Conservation (phyloP, 2,888 invertebrate genomes). For the Amphimallon solstitiale region DNA sequence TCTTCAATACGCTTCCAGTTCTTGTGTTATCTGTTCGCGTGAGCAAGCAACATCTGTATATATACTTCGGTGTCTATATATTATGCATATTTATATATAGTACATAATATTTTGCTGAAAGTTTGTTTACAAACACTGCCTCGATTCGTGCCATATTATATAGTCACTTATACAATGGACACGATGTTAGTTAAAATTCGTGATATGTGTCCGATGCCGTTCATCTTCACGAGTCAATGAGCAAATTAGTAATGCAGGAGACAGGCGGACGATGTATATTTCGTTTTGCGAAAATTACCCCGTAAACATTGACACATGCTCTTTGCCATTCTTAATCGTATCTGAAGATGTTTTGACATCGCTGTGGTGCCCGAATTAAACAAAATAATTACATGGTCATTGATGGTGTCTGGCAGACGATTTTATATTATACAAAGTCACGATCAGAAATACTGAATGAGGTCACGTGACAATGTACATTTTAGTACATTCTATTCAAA, state of each 20-base stretch:
- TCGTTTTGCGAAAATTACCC: conserved; percentile 4
- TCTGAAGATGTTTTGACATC: conserved; percentile 16
- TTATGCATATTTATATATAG: not conserved
- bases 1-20: too few relatives aligned
- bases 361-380: not conserved
- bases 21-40: too few relatives aligned
- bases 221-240: conserved; percentile 11
- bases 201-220: not conserved
- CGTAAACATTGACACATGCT: conserved; percentile 2
- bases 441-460: too few relatives aligned
- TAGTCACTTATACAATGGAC: not conserved
- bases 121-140: conserved; percentile 26
- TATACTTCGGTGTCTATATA: conserved; percentile 10
- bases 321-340: conserved; percentile 7
- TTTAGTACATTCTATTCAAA: too few relatives aligned
- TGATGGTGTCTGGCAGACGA: too few relatives aligned
- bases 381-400: too few relatives aligned
- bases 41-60: not conserved
- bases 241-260: conserved; percentile 19
- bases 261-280: not conserved
- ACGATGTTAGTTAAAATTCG: not conserved
- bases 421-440: too few relatives aligned
- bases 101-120: not conserved
- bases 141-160: not conserved
- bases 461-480: too few relatives aligned